A percentile compares a stretch with the other conserved stretches of the same genome.
Evolutionary conservation across 2,113 vertebrate genomes (phyloP).

Genomic region (Atlantisia rogersi): DNA sequence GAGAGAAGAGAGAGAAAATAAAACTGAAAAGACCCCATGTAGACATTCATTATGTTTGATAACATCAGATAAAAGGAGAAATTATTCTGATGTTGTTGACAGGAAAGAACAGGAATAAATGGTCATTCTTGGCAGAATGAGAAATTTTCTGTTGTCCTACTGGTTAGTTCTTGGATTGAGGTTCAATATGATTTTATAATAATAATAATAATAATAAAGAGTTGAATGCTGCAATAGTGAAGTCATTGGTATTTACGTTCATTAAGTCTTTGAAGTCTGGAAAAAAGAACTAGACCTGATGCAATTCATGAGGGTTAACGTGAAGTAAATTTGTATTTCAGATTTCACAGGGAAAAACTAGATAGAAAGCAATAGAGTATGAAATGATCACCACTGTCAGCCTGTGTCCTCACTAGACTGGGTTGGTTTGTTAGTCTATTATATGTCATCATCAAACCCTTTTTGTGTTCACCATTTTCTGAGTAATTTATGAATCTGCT

Average conservation of each 20-base stretch:
- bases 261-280: not conserved
- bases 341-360: not conserved
- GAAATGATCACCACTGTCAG: not conserved
- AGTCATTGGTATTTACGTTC: not conserved
- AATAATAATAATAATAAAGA: not conserved
- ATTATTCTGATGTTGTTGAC: not conserved
- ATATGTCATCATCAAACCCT: not conserved
- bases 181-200: not conserved
- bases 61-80: not conserved
- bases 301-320: not conserved
- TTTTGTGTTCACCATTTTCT: not conserved
- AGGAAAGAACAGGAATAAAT: not conserved
- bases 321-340: not conserved
- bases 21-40: not conserved
- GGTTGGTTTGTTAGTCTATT: not conserved
- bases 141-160: not conserved
- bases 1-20: not conserved
- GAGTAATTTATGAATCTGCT: not conserved
- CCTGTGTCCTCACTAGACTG: not conserved
- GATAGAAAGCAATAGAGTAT: not conserved
- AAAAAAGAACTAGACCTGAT: not conserved
- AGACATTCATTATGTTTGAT: not conserved
- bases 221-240: not conserved
- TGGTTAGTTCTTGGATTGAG: not conserved
- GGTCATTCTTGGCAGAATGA: not conserved